phyloP scores from a whole-genome alignment of 1,140 invertebrate genomes.

The Diorhabda elongata region DNA sequence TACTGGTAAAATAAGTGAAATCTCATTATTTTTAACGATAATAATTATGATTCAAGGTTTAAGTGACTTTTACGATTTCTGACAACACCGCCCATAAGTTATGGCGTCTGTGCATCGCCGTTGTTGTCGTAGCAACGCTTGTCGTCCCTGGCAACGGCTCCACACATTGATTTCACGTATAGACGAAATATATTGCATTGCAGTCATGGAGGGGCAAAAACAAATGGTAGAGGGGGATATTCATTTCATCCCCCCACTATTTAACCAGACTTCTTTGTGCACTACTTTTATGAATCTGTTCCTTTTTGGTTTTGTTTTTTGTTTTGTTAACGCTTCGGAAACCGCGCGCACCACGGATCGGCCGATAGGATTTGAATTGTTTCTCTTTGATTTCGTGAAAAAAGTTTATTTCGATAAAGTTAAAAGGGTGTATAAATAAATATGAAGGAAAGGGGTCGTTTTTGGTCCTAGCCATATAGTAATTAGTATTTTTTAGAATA shows the following conservation, averaged over 20 bases:
- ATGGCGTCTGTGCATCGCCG: slow-evolving; percentile 36
- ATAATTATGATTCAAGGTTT: no score
- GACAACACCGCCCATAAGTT: not conserved
- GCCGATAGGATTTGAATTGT: not conserved
- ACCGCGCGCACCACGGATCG: not conserved
- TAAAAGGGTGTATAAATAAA: no score
- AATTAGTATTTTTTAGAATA: no score
- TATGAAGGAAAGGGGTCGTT: no score
- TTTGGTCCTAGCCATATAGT: no score
- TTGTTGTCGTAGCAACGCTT: slow-evolving; percentile 33
- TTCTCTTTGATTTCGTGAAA: not conserved
- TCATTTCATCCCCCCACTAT: not conserved
- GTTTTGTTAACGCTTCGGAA: not conserved
- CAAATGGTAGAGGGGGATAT: not conserved
- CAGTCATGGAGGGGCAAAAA: not conserved
- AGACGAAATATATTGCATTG: slow-evolving; percentile 46
- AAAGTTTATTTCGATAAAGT: no score
- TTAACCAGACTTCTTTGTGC: not conserved
- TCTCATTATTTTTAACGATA: no score
- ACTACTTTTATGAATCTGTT: slow-evolving; percentile 2
- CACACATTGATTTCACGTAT: slow-evolving; percentile 49
- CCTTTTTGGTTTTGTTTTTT: not conserved
- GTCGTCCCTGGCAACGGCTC: slow-evolving; percentile 39
- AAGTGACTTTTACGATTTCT: not conserved
- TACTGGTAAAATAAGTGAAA: no score